A percentile compares a stretch with the other conserved stretches of the same genome.
Conservation (phyloP, 1,140 invertebrate species). For the Saccostrea glomerata region DNA sequence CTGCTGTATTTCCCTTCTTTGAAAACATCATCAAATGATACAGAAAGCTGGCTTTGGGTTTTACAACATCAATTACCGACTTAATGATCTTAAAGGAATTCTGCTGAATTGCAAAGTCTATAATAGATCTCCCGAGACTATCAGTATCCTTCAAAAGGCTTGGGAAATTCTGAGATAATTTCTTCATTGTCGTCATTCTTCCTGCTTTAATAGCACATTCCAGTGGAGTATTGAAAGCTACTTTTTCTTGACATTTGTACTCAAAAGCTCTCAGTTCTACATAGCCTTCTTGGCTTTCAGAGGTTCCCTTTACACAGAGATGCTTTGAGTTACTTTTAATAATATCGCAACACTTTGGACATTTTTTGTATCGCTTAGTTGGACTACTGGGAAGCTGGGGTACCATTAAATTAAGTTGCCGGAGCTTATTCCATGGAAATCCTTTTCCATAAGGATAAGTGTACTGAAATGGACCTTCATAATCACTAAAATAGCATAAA, state of each 20-base stretch:
- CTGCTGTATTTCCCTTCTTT: not conserved
- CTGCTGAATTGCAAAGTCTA: constrained; percentile 49
- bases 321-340: not conserved
- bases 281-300: not conserved
- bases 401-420: not conserved
- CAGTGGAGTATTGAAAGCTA: not conserved
- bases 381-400: not conserved
- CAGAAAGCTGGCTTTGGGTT: not conserved
- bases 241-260: not conserved
- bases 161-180: constrained; percentile 41
- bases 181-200: constrained; percentile 37
- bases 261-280: not conserved
- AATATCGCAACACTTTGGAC: not conserved
- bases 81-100: constrained; percentile 50
- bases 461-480: too few relatives aligned
- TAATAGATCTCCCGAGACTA: constrained; percentile 15
- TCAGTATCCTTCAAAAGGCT: not conserved
- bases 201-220: constrained; percentile 40
- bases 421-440: not conserved
- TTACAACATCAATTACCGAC: constrained; percentile 17
- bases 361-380: not conserved
- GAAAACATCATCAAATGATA: not conserved
- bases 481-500: too few relatives aligned
- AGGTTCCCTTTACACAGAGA: not conserved
- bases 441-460: too few relatives aligned